Base-by-base conservation (phyloP, 2,113 vertebrate genomes). In the Nothocercus nigrocapillus region DNA sequence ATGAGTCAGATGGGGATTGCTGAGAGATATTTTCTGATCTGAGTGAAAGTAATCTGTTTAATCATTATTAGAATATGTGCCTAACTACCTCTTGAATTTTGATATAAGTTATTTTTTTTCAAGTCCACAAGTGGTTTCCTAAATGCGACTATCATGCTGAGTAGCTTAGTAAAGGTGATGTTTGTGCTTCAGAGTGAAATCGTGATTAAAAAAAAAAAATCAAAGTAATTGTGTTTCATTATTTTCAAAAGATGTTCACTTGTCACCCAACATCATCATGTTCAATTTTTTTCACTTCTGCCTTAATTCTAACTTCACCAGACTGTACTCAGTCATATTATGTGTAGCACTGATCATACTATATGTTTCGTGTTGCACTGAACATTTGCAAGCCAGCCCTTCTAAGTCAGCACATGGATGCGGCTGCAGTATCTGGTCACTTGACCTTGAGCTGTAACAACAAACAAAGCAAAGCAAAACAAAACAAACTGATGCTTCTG, bases 371-470 rank as follows among this genome's bases (percentile, higher is more conserved):
- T 42, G 20, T 36, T 34, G 16, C 25, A 11, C 2, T 44, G 2
- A 36, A 53, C 0, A 1, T 38, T 63, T 22, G 34, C 0, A 2
- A 20, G 38, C 0, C 1, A 49, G 7, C 45, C 59, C 34, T 67
- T 36, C 6, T 18, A 27, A 70, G 13, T 40, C 59, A 11, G 4
- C 6, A 14, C 38, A 2, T 30, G 25, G 34, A 11, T 40, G 36
- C 27, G 25, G 38, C 13, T n/a, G n/a, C n/a, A 25, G 27, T 38
- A 15, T 68, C 27, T 66, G 12, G 22, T 64, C 21, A 13, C 13
- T 7, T 9, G 24, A 73, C 36, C 51, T 54, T 49, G 14, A 49
- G 11, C 66, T 75, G 10, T 56, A 28, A 54, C 28, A 54, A 54
- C 14, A 54, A 54, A 28, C 36, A 47, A 25, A 15, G 4, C 45